phyloP scores from a whole-genome alignment of 2,113 vertebrate species.

The Tragelaphus imberbis region DNA sequence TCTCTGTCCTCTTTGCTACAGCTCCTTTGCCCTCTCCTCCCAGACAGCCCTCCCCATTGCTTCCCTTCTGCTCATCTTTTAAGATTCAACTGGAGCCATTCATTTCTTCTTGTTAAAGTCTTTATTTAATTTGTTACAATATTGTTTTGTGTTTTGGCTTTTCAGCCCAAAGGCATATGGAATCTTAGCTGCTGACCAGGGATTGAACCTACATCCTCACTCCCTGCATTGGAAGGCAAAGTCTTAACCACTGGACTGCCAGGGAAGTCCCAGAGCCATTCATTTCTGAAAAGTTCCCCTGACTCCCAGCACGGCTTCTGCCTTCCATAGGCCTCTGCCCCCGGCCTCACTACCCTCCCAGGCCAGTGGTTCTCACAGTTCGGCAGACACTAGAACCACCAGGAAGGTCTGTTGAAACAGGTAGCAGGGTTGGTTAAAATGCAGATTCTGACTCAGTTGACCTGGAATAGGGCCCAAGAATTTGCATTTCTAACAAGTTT shows the following conservation, averaged over 20 bases:
- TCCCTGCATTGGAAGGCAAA: background rate
- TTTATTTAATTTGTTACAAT: too few relatives aligned
- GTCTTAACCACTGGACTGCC: background rate
- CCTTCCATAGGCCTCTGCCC: background rate
- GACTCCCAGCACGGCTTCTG: background rate
- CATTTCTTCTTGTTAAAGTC: background rate
- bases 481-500: background rate
- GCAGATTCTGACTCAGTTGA: background rate
- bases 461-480: background rate
- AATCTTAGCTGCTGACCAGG: background rate
- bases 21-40: background rate
- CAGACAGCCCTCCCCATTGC: background rate
- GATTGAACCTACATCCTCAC: background rate
- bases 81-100: background rate
- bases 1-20: background rate
- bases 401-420: background rate
- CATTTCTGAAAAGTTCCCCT: background rate
- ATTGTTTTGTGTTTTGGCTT: background rate
- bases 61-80: background rate
- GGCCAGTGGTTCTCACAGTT: background rate
- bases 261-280: background rate
- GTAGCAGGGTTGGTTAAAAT: background rate
- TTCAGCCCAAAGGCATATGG: background rate
- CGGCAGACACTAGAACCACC: background rate
- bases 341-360: background rate